Evolutionary conservation across 2,113 vertebrate genomes (phyloP), one percentile per base, ranked within the genome.

Genomic region (Tetrao urogallus): DNA sequence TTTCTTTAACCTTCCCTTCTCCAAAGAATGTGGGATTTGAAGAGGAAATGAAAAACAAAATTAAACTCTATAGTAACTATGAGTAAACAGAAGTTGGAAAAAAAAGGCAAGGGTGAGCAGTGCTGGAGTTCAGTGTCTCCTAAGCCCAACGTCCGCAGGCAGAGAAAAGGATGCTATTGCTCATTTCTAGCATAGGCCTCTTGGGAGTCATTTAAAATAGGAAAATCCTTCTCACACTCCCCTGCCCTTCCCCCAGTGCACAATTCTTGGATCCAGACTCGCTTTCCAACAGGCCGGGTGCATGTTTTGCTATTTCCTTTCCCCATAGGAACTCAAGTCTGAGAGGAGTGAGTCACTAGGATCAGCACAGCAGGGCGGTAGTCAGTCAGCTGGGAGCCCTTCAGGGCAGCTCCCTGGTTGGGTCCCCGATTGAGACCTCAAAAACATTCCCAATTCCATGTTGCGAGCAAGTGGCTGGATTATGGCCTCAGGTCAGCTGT

Each of bases 211-310:
- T 10, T 47, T 12, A 45, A 76, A 93, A 81, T 16, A 71, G 86
- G 88, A 92, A 90, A 96, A 90, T 86, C 93, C 89, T 74, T 45
- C 75, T 92, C 82, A 88, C 65, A 34, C 40, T 75, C 61, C 76
- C 57, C 69, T 83, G 52, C 76, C 85, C 54, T 61, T 82, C 66
- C 70, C 75, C 65, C 76, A 83, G 38, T 13, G 36, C 86, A 78
- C 0, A 88, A 42, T 34, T 91, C 67, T 95, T 69, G 61, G 66
- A 78, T 66, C 54, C 28, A 80, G 57, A 11, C 76, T 75, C 36
- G 64, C 30, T 88, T 90, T 82, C 81, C 36, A 75, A 32, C 0
- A 65, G 80, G 57, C 76, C 79, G 48, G 42, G 76, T 0, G 0
- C 19, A 14, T 72, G 65, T 86, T 93, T 88, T 92, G 89, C 72